Conservation (phyloP, 2,888 invertebrate species). For the Gonocerus acuteangulatus region DNA sequence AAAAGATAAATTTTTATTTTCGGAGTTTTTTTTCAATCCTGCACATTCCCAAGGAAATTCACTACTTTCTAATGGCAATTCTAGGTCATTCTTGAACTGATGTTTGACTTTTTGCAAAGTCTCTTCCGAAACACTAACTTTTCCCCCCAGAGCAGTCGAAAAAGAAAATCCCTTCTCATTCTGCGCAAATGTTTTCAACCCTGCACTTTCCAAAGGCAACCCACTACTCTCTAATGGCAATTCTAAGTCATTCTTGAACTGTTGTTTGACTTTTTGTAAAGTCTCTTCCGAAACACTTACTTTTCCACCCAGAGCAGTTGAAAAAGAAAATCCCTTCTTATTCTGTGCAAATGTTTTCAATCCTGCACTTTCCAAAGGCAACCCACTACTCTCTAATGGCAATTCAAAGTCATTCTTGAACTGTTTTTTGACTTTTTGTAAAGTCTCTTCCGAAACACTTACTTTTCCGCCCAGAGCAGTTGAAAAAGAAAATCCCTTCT, state of each 20-base stretch:
- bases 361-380: too few species aligned
- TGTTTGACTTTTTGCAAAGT: slow-evolving; percentile 31
- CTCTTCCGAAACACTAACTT: slow-evolving; percentile 33
- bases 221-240: too few species aligned
- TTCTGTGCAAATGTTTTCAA: too few species aligned
- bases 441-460: slow-evolving; percentile 31
- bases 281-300: slow-evolving; percentile 33
- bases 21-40: too few species aligned
- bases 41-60: too few species aligned
- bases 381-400: too few species aligned
- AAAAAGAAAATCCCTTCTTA: slow-evolving; percentile 33
- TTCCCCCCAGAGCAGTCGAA: slow-evolving; percentile 27
- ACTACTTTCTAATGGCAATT: too few species aligned
- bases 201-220: too few species aligned
- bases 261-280: slow-evolving; percentile 2
- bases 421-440: slow-evolving; percentile 1
- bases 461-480: slow-evolving; percentile 37
- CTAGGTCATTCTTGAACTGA: not conserved
- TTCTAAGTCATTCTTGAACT: not conserved
- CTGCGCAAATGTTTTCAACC: too few species aligned
- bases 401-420: not conserved
- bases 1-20: too few species aligned
- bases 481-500: slow-evolving; percentile 33
- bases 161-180: slow-evolving; percentile 15
- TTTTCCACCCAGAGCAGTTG: slow-evolving; percentile 36